These are phyloP conservation scores for Tiliqua scincoides DNA, from an alignment of 2,113 vertebrate species.

Conservation along the genomic window DNA sequence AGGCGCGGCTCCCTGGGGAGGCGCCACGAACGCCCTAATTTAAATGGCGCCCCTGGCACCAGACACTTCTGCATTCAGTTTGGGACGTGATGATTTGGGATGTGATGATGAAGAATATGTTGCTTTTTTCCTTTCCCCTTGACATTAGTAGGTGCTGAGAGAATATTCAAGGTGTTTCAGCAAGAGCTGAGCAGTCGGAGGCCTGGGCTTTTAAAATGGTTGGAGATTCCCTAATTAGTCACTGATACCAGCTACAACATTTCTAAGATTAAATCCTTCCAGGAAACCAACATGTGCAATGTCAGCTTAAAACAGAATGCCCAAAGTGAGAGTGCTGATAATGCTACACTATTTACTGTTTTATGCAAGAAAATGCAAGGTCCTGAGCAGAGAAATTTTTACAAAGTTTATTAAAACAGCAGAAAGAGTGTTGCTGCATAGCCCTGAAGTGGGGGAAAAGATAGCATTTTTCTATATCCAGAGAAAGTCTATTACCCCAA, in stretches of 20 bases:
- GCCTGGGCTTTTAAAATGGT: neutral
- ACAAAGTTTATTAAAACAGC: neutral
- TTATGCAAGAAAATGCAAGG: neutral
- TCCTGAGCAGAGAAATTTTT: neutral
- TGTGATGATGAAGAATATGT: neutral
- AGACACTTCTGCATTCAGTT: neutral
- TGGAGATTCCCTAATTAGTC: neutral
- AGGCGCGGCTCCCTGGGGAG: too few species aligned
- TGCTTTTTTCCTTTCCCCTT: neutral
- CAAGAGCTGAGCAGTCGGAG: neutral
- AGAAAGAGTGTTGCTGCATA: too few species aligned
- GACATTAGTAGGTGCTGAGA: fast-evolving
- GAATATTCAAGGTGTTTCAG: neutral
- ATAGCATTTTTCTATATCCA: neutral
- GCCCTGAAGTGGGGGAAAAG: neutral
- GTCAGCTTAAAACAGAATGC: neutral
- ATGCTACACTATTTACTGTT: neutral
- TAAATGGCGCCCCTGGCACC: neutral
- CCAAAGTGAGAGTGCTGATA: neutral
- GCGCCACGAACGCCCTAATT: neutral
- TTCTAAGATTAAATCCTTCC: neutral
- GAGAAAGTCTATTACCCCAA: neutral
- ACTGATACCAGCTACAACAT: neutral
- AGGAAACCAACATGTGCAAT: neutral
- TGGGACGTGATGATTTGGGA: neutral